Evolutionary conservation across 2,888 invertebrate genomes (phyloP), one percentile per base, ranked within the genome.

Genomic region (Eupithecia subumbrata): DNA sequence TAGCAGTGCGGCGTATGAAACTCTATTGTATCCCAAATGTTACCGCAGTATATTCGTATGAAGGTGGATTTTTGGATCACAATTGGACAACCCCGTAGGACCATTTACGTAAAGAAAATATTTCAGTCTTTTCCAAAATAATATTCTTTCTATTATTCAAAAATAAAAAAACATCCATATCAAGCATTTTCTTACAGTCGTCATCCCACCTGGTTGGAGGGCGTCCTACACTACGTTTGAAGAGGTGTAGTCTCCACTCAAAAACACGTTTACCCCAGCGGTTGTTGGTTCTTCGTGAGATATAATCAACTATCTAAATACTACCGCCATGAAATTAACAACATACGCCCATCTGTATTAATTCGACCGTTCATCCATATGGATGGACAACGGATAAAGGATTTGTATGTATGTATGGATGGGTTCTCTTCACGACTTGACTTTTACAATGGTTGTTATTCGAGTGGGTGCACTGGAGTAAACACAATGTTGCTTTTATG

Each of bases 351-450:
- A 73, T 75, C 52, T 67, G 64, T 78, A 73, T 74, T 67, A 70
- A 76, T 70, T 74, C 72, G 66, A 66, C 16, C 34, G 45, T 71
- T 60, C 74, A 75, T 77, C 66, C 77, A 77, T 77, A 74, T 77
- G 66, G 60, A 77, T 71, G 37, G 52, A 52, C 40, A 14, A 5
- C 22, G 37, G 66, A 37, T 37, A 56, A 67, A 63, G 56, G 68
- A 68, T 68, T 68, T 40, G 22, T 68, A 68, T 68, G 64, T 66
- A 30, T 70, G 70, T n/a, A 56, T 56, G 48, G 60, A 14, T 56
- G 56, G 56, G 56, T 22, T 56, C 48, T 52, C n/a, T 22, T n/a
- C 52, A 56, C 56, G 25, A 2, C 25, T 25, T 25, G 12, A 37
- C 66, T 67, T 67, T 67, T 67, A 67, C 66, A n/a, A 5, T 22